Evolutionary conservation across 2,797 vertebrate species (phyloP), one percentile per base, ranked within the genome.

Genomic region (Anomalospiza imberbis): DNA sequence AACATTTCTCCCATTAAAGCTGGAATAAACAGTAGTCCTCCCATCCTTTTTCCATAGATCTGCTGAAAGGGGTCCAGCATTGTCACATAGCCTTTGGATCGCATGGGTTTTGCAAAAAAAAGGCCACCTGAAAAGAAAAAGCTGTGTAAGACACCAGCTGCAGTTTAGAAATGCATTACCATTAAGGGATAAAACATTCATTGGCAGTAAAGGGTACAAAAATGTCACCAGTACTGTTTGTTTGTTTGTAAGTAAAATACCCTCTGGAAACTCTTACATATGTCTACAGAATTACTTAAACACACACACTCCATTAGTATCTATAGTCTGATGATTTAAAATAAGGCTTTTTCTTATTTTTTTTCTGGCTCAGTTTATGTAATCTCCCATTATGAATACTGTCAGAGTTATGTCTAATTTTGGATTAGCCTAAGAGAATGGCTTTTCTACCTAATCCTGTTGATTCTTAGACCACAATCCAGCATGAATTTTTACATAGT

Each of bases 51-150:
- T 24, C 99, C 99, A 72, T 99, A 99, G 55, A 99, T 95, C 95
- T 99, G 99, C 97, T 99, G 99, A 97, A 99, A 99, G 13, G 99
- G 99, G 94, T 99, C 99, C 80, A 99, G 91, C 99, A 99, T 99
- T 79, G 99, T 99, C 97, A 99, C 99, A 17, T 99, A 99, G 11
- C 99, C 99, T 83, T 98, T 98, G 22, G 99, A 99, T 83, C 99
- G 98, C 99, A 99, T 99, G 45, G 99, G 99, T 91, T 99, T 99
- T 84, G 99, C 99, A 93, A 99, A 99, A 97, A 99, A 99, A 93
- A 99, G 97, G 24, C 99, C 99, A 94, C 99, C 99, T 99, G 85
- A 38, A 96, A 96, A 62, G 73, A 62, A 84, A 85, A 92, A 91
- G 31, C 44, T 85, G 22, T 3, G 1, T 61, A 75, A 86, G 21